These are phyloP conservation scores for Heliconius charithonia DNA, from an alignment of 2,888 invertebrate species.

Conservation along the genomic window DNA sequence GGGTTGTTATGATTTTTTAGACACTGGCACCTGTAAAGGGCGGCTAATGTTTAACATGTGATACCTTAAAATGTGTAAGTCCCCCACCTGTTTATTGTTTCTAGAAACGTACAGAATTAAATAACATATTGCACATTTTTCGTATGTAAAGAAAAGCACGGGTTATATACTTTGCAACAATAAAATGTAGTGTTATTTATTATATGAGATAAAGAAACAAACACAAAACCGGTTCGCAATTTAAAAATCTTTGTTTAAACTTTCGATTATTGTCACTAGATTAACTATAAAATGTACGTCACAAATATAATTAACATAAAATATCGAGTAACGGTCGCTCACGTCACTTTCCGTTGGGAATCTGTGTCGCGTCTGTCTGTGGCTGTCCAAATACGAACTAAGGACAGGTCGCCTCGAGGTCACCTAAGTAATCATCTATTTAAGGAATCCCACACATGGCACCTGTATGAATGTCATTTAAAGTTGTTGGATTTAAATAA, in stretches of 20 bases:
- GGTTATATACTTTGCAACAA: too few relatives aligned
- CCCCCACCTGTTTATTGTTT: too few relatives aligned
- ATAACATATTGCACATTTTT: too few relatives aligned
- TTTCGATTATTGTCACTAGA: not conserved
- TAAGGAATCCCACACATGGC: not conserved
- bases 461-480: not conserved
- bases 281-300: not conserved
- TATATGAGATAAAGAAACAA: too few relatives aligned
- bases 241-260: not conserved
- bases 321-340: not conserved
- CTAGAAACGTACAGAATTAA: too few relatives aligned
- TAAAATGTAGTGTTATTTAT: too few relatives aligned
- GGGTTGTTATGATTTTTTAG: too few relatives aligned
- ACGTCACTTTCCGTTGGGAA: not conserved
- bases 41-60: too few relatives aligned
- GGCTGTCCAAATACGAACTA: not conserved
- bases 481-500: not conserved
- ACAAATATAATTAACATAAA: not conserved
- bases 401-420: not conserved
- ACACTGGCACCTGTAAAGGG: too few relatives aligned
- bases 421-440: not conserved
- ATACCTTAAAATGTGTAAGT: too few relatives aligned
- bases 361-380: not conserved
- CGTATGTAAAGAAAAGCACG: too few relatives aligned
- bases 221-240: not conserved